These are phyloP conservation scores for Drosophila parabipectinata DNA, from an alignment of 1,140 invertebrate genomes.

Conservation along the genomic window DNA sequence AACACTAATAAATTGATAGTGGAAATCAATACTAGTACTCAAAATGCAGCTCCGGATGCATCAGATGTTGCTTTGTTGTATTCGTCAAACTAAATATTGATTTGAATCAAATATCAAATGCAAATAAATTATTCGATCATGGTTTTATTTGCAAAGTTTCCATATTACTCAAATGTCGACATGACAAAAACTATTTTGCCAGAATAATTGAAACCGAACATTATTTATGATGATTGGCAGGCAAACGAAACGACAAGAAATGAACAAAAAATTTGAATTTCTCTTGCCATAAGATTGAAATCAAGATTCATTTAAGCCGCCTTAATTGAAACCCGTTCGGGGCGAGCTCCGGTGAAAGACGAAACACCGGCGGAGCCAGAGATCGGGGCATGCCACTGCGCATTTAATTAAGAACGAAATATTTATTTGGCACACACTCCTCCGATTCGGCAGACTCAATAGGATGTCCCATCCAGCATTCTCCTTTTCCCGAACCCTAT, in stretches of 20 bases:
- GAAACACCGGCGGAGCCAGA: constrained; percentile 12
- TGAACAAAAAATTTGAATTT: constrained; percentile 63
- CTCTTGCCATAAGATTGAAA: constrained; percentile 65
- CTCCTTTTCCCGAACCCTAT: constrained; percentile 6
- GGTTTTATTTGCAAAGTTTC: constrained; percentile 1
- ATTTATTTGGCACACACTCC: constrained; percentile 63
- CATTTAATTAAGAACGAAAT: constrained; percentile 81
- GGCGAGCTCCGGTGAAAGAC: background rate
- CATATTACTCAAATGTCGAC: background rate
- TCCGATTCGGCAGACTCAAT: background rate
- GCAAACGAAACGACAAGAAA: background rate
- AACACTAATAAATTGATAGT: constrained; percentile 48
- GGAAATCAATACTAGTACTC: constrained; percentile 24
- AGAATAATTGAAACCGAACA: constrained; percentile 37
- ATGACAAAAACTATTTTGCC: constrained; percentile 27
- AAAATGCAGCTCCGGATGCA: constrained; percentile 13
- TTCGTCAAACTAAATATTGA: constrained; percentile 56
- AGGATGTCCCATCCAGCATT: background rate
- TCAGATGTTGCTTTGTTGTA: constrained; percentile 27
- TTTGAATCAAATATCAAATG: constrained; percentile 48
- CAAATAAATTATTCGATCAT: constrained; percentile 53
- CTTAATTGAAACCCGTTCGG: constrained; percentile 65
- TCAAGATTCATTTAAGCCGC: constrained; percentile 73
- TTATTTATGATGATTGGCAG: constrained; percentile 65
- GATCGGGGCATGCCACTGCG: constrained; percentile 40